A percentile compares a stretch with the other conserved stretches of the same genome.
These are phyloP conservation scores for Silurus asotus DNA, from an alignment of 2,113 vertebrate genomes.

Conservation along the genomic window DNA sequence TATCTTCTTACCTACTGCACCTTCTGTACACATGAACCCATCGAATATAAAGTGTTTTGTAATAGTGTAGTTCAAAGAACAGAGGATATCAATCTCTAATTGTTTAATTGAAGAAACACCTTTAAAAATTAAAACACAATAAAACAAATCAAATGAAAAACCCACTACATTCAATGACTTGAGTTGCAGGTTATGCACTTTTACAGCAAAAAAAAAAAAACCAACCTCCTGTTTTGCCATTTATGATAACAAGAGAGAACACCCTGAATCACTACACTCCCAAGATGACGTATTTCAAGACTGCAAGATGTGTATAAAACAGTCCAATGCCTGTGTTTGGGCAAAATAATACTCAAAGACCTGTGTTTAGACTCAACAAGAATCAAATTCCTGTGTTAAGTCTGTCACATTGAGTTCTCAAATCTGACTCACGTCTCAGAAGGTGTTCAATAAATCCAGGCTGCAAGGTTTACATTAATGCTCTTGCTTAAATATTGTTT, in stretches of 20 bases:
- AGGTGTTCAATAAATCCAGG: background rate
- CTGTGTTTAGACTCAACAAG: background rate
- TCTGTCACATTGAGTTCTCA: background rate
- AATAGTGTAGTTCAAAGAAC: too few relatives aligned
- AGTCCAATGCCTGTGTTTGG: background rate
- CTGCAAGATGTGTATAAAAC: background rate
- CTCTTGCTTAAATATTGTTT: background rate
- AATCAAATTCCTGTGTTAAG: background rate
- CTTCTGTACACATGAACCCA: too few relatives aligned
- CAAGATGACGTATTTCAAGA: background rate
- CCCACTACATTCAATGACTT: too few relatives aligned
- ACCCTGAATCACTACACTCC: background rate
- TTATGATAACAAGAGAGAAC: background rate
- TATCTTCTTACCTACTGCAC: too few relatives aligned
- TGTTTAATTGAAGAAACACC: too few relatives aligned
- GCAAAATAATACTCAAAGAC: background rate
- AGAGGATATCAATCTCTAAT: too few relatives aligned
- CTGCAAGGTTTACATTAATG: background rate
- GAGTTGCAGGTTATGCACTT: too few relatives aligned
- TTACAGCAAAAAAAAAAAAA: too few relatives aligned
- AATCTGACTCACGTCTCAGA: background rate
- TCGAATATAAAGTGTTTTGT: too few relatives aligned
- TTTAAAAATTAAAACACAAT: too few relatives aligned
- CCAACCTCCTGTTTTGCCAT: too few relatives aligned
- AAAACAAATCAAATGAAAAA: too few relatives aligned